Evolutionary conservation across 2,113 vertebrate genomes (phyloP).

Genomic region (Meles meles): DNA sequence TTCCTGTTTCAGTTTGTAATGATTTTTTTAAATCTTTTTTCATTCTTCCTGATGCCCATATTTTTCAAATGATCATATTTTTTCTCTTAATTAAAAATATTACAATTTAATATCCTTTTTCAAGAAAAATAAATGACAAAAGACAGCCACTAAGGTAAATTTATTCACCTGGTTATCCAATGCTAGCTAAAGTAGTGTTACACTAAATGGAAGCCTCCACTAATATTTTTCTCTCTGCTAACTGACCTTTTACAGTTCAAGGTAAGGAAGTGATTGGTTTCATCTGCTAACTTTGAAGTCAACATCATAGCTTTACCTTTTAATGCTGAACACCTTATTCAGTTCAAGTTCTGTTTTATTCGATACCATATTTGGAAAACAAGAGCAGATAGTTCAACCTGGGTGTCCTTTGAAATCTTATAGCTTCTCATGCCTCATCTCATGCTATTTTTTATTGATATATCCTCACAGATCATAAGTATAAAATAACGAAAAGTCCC

Average conservation of each 20-base stretch:
- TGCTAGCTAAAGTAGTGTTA: neutral
- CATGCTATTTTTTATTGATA: neutral
- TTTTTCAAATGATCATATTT: constrained; percentile 31
- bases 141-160: neutral
- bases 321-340: neutral
- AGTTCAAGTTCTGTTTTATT: neutral
- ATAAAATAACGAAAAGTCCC: neutral
- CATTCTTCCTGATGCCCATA: neutral
- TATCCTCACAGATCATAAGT: neutral
- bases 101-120: constrained; percentile 19
- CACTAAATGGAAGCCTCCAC: neutral
- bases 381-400: neutral
- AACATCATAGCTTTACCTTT: constrained; percentile 26
- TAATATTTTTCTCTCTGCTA: neutral
- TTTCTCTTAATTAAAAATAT: constrained; percentile 43
- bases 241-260: constrained; percentile 1
- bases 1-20: neutral
- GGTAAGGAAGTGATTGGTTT: constrained; percentile 9
- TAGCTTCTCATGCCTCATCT: neutral
- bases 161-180: neutral
- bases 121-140: constrained; percentile 34
- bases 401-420: neutral
- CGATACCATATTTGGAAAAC: neutral
- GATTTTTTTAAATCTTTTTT: neutral
- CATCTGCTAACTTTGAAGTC: constrained; percentile 16